phyloP scores from a whole-genome alignment of 2,797 vertebrate species.

The Helarctos malayanus region DNA sequence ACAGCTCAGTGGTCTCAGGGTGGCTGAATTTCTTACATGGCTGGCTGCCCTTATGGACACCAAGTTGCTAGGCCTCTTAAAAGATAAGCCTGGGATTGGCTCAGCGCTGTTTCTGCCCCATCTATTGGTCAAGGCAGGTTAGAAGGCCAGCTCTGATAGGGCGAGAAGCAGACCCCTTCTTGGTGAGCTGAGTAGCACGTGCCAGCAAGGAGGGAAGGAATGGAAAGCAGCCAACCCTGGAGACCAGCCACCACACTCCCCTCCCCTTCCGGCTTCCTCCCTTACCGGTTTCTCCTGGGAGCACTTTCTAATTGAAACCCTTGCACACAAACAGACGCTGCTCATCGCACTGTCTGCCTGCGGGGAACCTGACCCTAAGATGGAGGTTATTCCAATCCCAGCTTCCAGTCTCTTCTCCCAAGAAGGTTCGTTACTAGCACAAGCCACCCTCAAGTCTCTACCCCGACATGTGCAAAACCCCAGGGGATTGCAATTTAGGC shows the following conservation, averaged over 20 bases:
- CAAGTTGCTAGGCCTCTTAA: background rate
- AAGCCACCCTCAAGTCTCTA: background rate
- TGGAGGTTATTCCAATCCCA: background rate
- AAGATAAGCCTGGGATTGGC: background rate
- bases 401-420: background rate
- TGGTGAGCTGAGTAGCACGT: rapidly evolving
- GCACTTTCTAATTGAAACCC: background rate
- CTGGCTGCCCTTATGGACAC: background rate
- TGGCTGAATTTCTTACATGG: background rate
- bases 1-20: background rate
- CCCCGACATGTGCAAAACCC: background rate
- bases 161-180: background rate
- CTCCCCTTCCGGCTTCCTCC: background rate
- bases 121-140: background rate
- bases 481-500: background rate
- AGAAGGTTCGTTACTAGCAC: background rate
- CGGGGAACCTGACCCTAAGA: background rate
- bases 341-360: background rate
- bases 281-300: background rate
- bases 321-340: background rate
- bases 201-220: background rate
- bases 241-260: rapidly evolving
- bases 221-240: background rate
- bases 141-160: background rate
- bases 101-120: background rate